Conservation (phyloP, 2,888 invertebrate genomes). For the Minunthozetes semirufus region DNA sequence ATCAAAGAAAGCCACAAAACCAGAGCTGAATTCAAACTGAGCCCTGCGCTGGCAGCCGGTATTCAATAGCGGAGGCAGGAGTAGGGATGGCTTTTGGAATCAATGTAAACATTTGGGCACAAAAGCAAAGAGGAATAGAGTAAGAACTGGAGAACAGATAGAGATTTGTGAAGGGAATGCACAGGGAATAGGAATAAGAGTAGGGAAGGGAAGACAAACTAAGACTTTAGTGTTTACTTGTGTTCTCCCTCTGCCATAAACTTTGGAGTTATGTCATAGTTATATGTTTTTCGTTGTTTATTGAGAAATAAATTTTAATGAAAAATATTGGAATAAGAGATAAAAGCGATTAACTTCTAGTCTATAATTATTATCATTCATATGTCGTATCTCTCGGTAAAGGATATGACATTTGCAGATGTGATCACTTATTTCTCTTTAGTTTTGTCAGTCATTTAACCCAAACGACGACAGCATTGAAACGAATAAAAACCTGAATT, state of each 20-base stretch:
- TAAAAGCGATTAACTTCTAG: background rate
- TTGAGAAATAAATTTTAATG: background rate
- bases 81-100: background rate
- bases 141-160: background rate
- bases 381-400: background rate
- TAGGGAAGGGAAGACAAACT: background rate
- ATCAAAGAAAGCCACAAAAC: slow-evolving; percentile 13
- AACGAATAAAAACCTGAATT: background rate
- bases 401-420: slow-evolving; percentile 15
- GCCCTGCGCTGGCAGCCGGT: background rate
- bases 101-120: background rate
- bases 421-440: background rate
- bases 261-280: background rate
- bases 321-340: slow-evolving; percentile 5
- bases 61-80: background rate
- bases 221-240: background rate
- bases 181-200: background rate
- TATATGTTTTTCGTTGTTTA: background rate
- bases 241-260: background rate
- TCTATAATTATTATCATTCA: background rate
- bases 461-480: background rate
- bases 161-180: background rate
- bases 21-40: background rate
- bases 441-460: background rate
- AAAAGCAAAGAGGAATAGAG: background rate